phyloP scores from a whole-genome alignment of 2,888 invertebrate species.

The Rhagophthalmus giganteus region DNA sequence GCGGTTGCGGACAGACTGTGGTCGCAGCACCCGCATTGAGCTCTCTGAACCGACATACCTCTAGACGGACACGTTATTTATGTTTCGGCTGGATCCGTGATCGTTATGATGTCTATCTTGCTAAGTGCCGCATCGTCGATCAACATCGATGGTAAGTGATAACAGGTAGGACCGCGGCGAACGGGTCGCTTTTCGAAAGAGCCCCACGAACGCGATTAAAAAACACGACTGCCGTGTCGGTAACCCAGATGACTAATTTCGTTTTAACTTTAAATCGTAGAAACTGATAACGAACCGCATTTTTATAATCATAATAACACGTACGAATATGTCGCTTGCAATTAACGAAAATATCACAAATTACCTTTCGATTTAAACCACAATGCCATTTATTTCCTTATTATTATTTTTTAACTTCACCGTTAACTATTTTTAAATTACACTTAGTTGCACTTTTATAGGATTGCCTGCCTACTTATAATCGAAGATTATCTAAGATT shows the following conservation, averaged over 20 bases:
- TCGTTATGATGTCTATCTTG: constrained; percentile 34
- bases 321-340: not conserved
- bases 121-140: constrained; percentile 31
- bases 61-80: constrained; percentile 40
- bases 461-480: constrained; percentile 5
- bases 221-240: constrained; percentile 1
- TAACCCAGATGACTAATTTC: constrained; percentile 21
- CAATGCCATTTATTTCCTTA: constrained; percentile 32
- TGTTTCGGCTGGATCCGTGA: constrained; percentile 40
- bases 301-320: not conserved
- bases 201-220: constrained; percentile 4
- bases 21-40: constrained; percentile 41
- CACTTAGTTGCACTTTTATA: constrained; percentile 12
- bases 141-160: constrained; percentile 29
- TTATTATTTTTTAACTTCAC: not conserved
- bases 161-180: constrained; percentile 9
- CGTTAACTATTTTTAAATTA: not conserved
- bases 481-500: constrained; percentile 24
- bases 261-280: constrained; percentile 1
- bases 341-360: constrained; percentile 7
- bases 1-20: constrained; percentile 43
- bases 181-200: constrained; percentile 9
- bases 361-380: constrained; percentile 31
- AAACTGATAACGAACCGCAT: constrained; percentile 12
- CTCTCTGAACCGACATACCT: constrained; percentile 43